Conservation (phyloP, 37 sponge, comb jelly and placozoan genomes). For the Oscarella lobularis region DNA sequence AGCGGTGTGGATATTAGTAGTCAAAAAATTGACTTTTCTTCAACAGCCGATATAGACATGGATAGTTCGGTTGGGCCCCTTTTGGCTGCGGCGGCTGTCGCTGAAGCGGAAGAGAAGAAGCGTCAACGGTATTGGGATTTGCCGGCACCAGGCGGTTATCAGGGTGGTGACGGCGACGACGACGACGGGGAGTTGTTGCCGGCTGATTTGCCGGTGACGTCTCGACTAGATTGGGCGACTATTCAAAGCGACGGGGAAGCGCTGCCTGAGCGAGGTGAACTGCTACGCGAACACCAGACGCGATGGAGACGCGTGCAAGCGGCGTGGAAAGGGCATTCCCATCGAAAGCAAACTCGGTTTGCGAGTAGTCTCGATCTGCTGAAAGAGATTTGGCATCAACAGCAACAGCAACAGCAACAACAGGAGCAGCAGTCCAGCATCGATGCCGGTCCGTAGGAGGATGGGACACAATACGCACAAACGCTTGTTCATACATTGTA, state of each 20-base stretch:
- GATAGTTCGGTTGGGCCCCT: background rate
- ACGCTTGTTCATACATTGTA: too few species aligned
- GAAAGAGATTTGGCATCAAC: background rate
- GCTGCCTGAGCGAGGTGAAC: background rate
- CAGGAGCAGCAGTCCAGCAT: background rate
- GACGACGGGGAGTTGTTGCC: background rate
- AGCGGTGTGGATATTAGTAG: background rate
- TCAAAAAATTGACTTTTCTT: background rate
- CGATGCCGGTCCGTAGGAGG: background rate
- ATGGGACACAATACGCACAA: too few species aligned
- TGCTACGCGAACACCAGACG: slow-evolving; percentile 8
- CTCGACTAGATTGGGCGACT: too few species aligned
- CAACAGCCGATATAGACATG: too few species aligned
- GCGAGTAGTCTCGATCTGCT: background rate
- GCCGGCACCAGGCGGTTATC: background rate
- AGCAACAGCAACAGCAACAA: background rate
- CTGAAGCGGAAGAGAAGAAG: background rate
- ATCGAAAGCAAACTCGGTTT: background rate
- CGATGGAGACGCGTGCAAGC: slow-evolving; percentile 26
- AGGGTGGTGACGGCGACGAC: background rate
- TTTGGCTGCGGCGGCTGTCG: background rate
- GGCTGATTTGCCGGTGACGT: background rate
- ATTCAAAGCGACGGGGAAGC: background rate
- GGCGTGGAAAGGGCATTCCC: background rate
- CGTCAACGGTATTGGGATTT: background rate